phyloP scores from a whole-genome alignment of 2,113 vertebrate genomes.

The Saimiri boliviensis region DNA sequence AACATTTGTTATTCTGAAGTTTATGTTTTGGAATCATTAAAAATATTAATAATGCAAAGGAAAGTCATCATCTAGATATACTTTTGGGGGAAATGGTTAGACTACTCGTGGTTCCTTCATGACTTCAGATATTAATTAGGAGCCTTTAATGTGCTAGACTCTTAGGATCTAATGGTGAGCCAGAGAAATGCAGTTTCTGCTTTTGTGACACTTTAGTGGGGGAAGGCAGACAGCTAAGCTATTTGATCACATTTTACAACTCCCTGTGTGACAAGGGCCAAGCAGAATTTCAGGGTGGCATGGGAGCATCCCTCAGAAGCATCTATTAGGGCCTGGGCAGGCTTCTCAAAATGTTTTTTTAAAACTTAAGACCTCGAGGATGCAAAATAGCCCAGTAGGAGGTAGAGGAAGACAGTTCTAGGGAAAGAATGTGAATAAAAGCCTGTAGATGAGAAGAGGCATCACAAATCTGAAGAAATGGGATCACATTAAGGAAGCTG shows the following conservation, averaged over 20 bases:
- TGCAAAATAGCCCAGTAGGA: background rate
- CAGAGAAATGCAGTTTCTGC: background rate
- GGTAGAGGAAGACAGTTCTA: conserved; percentile 17
- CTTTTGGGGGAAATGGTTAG: background rate
- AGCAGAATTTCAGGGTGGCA: background rate
- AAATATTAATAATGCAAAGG: conserved; percentile 12
- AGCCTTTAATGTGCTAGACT: background rate
- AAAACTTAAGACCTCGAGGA: background rate
- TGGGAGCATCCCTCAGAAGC: background rate
- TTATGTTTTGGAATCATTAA: conserved; percentile 46
- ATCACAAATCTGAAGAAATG: background rate
- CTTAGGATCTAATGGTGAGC: background rate
- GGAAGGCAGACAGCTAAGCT: background rate
- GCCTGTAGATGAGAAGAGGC: background rate
- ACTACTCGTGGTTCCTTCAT: background rate
- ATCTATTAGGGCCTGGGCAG: background rate
- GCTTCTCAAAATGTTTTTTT: background rate
- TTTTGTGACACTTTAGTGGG: background rate
- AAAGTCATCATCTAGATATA: background rate
- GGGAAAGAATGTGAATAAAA: background rate
- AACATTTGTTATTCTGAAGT: background rate
- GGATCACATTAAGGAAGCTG: background rate
- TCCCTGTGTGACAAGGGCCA: background rate
- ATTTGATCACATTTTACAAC: background rate
- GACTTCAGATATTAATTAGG: conserved; percentile 15